Base-by-base conservation (phyloP, 2,888 invertebrate species). In the Apotomis capreana region DNA sequence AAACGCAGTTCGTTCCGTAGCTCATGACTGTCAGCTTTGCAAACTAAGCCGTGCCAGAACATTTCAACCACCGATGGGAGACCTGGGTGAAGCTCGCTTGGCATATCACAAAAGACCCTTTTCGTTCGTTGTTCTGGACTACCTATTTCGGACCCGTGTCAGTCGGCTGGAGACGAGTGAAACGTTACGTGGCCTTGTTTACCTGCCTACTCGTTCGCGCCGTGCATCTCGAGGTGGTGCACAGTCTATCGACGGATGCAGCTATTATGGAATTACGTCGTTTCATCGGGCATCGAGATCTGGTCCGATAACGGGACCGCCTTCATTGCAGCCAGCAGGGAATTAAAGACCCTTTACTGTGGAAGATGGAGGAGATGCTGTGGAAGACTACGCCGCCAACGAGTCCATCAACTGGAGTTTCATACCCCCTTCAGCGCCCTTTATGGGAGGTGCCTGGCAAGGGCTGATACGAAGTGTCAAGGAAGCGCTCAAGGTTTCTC, bases 11-110 rank as follows among this genome's bases (percentile, higher is more conserved):
- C 12, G 54, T 52, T n/a, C 44, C 8, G 49, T 65, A 1, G 59
- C 54, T 12, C 10, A 9, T n/a, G 2, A 54, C 12, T 70, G 70
- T 51, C 61, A 54, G 36, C 13, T 46, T 10, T 65, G 70, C 15
- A 9, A n/a, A 36, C 9, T 37, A 3, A 44, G 59, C 0, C 51
- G 55, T 10, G 60, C 70, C 3, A 37, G 3, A 4, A 15, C 65
- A 6, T 37, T 58, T 10, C 10, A 52, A 9, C 63, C 70, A 15
- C 63, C 58, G 3, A 58, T 64, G 36, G 70, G 70, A 37, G 58
- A 70, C 12, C 40, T 62, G 5, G 13, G 44, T 3, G 13, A 3
- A n/a, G 59, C 59, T 6, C 59, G 44, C 6, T n/a, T 59, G 44
- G 44, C 54, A 12, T 13, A 59, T 8, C 59, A 59, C 5, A n/a